These are phyloP conservation scores for Eupithecia inturbata DNA, from an alignment of 2,888 invertebrate species.

Conservation along the genomic window DNA sequence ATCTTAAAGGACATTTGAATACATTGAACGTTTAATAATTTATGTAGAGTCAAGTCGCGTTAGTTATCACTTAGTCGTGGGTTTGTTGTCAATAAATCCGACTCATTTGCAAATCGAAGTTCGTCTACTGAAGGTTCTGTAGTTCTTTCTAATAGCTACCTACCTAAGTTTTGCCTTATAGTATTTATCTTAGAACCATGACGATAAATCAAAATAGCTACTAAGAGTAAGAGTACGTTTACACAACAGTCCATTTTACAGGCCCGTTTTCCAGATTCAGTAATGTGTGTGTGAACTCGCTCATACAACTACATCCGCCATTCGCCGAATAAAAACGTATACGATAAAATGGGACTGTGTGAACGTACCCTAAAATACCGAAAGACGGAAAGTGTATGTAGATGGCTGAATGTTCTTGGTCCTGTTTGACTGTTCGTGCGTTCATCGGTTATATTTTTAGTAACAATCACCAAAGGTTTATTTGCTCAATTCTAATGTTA, in stretches of 20 bases:
- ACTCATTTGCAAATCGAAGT: neutral
- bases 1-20: no score
- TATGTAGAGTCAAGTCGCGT: neutral
- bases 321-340: no score
- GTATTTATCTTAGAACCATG: neutral
- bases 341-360: no score
- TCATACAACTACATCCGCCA: no score
- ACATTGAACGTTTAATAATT: neutral
- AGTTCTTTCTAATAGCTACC: neutral
- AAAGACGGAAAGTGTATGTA: neutral
- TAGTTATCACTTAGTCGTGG: neutral
- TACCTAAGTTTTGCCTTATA: neutral
- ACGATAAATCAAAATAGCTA: neutral
- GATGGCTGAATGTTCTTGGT: neutral
- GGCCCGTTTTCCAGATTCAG: no score
- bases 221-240: no score
- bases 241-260: no score
- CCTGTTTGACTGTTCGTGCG: no score
- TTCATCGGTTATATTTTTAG: no score
- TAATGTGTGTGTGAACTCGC: no score
- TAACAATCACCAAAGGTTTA: neutral
- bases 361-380: no score
- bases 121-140: neutral
- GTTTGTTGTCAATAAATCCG: neutral
- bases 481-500: constrained; percentile 4